Conservation (phyloP, 2,888 invertebrate species). For the Folsomia manolachei region DNA sequence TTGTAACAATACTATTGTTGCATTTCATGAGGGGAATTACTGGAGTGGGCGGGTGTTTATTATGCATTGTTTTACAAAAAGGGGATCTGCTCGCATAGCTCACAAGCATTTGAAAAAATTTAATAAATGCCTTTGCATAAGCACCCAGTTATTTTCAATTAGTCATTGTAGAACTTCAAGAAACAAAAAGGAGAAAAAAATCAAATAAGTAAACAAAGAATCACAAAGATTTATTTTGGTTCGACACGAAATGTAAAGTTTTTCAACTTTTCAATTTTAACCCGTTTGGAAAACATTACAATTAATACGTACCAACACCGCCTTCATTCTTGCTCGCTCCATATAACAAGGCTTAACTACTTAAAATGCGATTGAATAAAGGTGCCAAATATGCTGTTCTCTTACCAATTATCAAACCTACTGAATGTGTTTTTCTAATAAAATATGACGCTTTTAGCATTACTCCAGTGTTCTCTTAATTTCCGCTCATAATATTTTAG, state of each 20-base stretch:
- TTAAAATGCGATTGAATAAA: neutral
- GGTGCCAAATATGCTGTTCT: no score
- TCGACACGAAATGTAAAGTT: constrained; percentile 4
- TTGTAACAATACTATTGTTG: no score
- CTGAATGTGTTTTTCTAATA: no score
- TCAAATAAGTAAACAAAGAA: neutral
- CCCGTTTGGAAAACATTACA: neutral
- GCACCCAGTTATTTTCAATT: neutral
- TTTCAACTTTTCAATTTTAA: no score
- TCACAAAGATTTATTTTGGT: constrained; percentile 11
- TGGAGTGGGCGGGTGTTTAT: no score
- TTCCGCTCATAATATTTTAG: no score
- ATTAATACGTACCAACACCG: neutral
- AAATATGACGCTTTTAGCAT: no score
- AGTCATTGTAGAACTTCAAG: neutral
- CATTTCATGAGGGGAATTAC: no score
- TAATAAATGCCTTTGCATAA: neutral
- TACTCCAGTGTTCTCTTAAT: no score
- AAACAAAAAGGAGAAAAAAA: neutral
- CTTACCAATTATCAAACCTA: no score
- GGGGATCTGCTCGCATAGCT: no score
- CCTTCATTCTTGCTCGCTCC: neutral
- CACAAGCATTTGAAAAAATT: no score
- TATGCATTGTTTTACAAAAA: neutral
- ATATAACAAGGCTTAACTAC: neutral